Evolutionary conservation across 2,888 invertebrate genomes (phyloP), one percentile per base, ranked within the genome.

Genomic region (Labia minor): DNA sequence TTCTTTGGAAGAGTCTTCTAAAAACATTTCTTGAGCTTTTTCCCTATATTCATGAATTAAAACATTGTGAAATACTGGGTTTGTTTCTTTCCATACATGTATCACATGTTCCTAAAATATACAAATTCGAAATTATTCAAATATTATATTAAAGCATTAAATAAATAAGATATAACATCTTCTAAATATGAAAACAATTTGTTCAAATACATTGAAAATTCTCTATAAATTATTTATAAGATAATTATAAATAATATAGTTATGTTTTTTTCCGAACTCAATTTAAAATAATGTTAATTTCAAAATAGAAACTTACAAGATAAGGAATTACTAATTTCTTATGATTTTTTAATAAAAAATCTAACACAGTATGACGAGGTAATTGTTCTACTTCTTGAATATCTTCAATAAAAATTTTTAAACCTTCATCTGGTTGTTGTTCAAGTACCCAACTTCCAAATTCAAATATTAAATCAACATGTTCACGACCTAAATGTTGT

Each of bases 381-480:
- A 98, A 80, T 66, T 86, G 86, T 75, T 95, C 93, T 0, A 95
- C 92, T 82, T 96, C 94, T 62, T 86, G 82, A 64, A 89, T 82
- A 74, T 92, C 91, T 75, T 93, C 93, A 0, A 88, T 95, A 76
- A 97, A 96, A 72, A 88, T 87, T 79, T 83, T 88, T 3, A 99
- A 79, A 0, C 97, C 98, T 76, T 95, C 92, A 71, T 90, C 89
- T 0, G 95, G 91, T 76, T 91, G 83, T 72, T 89, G 86, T 68
- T 85, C 85, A 61, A 99, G 79, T 65, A 99, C 90, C 94, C 95
- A 96, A 71, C 90, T 89, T 19, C 95, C 86, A 80, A 94, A 98
- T 76, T 97, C 91, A 74, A 97, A 87, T 74, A 99, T 95, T 69
- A 97, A 79, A 69, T 92, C 88, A 72, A 94, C 82, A 74, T 95